Evolutionary conservation across 2,888 invertebrate species (phyloP).

Genomic region (Lasioglossum leucozonium): DNA sequence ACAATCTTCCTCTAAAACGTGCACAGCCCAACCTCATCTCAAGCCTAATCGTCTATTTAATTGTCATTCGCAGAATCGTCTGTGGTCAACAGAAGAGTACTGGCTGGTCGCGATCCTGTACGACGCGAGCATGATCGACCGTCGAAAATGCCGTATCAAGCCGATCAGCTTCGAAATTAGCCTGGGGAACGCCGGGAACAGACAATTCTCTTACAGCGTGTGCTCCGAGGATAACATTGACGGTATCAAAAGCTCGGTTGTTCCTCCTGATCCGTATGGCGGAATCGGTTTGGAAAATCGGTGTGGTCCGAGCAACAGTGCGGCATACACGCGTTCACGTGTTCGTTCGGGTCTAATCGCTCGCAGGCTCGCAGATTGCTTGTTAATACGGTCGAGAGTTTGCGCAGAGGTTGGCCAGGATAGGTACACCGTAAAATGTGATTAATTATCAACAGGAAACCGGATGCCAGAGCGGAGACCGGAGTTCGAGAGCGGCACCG

Average conservation of each 20-base stretch:
- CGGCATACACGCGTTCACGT: not conserved
- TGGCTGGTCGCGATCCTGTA: slow-evolving; percentile 88
- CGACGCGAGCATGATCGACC: slow-evolving; percentile 89
- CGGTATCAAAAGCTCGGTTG: slow-evolving; percentile 20
- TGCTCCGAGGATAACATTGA: slow-evolving; percentile 58
- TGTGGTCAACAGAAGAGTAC: slow-evolving; percentile 88
- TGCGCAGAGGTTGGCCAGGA: not conserved
- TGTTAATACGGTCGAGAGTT: slow-evolving; percentile 36
- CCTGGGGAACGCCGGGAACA: slow-evolving; percentile 87
- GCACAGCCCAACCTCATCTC: not conserved
- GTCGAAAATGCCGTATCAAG: slow-evolving; percentile 85
- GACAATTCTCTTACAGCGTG: slow-evolving; percentile 75
- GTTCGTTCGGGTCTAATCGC: not conserved
- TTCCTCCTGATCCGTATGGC: not conserved
- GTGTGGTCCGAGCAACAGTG: not conserved
- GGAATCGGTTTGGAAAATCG: not conserved
- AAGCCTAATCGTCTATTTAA: not conserved
- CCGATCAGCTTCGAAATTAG: slow-evolving; percentile 88
- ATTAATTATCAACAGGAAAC: slow-evolving; percentile 74
- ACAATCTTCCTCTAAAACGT: too few species aligned
- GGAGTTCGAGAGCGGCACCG: slow-evolving; percentile 81
- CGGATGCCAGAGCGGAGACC: slow-evolving; percentile 60
- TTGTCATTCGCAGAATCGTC: slow-evolving; percentile 26
- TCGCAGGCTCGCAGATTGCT: not conserved
- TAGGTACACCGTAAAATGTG: slow-evolving; percentile 19